phyloP scores from a whole-genome alignment of 2,113 vertebrate genomes.

The Ceyx cyanopectus region DNA sequence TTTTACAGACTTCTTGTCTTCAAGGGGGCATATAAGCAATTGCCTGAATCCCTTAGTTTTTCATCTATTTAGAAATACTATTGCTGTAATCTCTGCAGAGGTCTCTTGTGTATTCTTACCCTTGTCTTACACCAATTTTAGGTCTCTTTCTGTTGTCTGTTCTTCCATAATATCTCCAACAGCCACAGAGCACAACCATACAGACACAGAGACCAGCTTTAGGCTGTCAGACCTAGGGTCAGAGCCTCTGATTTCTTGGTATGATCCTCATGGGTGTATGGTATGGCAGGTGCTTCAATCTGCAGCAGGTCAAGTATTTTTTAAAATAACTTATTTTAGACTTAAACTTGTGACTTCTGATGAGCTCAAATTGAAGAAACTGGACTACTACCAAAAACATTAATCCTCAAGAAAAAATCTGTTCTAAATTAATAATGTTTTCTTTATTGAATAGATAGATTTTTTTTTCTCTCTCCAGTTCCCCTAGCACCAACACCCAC shows the following conservation, averaged over 20 bases:
- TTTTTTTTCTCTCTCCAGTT: not conserved
- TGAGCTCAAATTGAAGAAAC: not conserved
- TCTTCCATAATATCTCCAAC: not conserved
- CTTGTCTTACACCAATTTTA: not conserved
- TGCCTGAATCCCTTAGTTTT: not conserved
- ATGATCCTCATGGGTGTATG: not conserved
- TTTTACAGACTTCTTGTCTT: not conserved
- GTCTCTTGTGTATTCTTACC: not conserved
- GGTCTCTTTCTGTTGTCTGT: not conserved
- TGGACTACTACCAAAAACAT: not conserved
- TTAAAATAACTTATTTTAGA: not conserved
- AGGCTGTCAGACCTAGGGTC: not conserved
- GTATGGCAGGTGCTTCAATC: not conserved
- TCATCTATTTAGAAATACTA: not conserved
- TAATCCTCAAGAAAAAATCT: not conserved
- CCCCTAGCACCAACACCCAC: not conserved
- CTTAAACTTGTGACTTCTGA: not conserved
- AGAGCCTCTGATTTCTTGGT: not conserved
- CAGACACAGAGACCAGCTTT: not conserved
- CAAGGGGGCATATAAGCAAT: not conserved
- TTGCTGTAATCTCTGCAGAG: not conserved
- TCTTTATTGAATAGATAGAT: not conserved
- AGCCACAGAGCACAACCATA: not conserved
- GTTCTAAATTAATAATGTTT: not conserved
- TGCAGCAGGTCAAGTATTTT: not conserved